These are phyloP conservation scores for Dicranocentrus wangi DNA, from an alignment of 2,888 invertebrate genomes.

Conservation along the genomic window DNA sequence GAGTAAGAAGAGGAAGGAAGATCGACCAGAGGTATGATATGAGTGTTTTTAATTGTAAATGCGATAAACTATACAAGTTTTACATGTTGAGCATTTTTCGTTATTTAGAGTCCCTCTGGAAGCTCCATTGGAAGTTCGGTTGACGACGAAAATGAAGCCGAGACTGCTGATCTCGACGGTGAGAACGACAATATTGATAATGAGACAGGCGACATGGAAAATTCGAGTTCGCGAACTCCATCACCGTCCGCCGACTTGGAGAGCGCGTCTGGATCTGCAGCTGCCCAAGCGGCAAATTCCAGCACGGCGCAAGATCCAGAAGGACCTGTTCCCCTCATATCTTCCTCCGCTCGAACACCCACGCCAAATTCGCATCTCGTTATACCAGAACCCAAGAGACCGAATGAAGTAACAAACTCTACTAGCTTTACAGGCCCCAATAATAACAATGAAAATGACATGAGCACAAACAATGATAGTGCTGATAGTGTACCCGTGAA, in stretches of 20 bases:
- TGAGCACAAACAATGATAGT: slow-evolving; percentile 56
- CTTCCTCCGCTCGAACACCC: slow-evolving; percentile 62
- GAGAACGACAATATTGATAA: slow-evolving; percentile 71
- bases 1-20: slow-evolving; percentile 79
- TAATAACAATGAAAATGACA: slow-evolving; percentile 45
- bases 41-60: too few relatives aligned
- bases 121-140: slow-evolving; percentile 89
- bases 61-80: background rate
- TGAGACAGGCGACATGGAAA: slow-evolving; percentile 69
- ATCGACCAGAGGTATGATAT: slow-evolving; percentile 78
- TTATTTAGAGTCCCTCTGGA: slow-evolving; percentile 87
- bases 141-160: slow-evolving; percentile 78
- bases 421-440: slow-evolving; percentile 25
- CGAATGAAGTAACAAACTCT: slow-evolving; percentile 45
- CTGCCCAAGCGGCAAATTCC: slow-evolving; percentile 30
- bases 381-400: slow-evolving; percentile 70
- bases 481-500: slow-evolving; percentile 41
- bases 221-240: slow-evolving; percentile 73
- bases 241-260: slow-evolving; percentile 71
- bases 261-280: slow-evolving; percentile 56
- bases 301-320: slow-evolving; percentile 22
- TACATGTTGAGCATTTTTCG: slow-evolving; percentile 63
- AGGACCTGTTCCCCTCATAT: slow-evolving; percentile 58
- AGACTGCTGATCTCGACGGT: slow-evolving; percentile 63
- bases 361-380: slow-evolving; percentile 62